Base-by-base conservation (phyloP, 2,797 vertebrate species). In the Gymnoscopelus braueri region DNA sequence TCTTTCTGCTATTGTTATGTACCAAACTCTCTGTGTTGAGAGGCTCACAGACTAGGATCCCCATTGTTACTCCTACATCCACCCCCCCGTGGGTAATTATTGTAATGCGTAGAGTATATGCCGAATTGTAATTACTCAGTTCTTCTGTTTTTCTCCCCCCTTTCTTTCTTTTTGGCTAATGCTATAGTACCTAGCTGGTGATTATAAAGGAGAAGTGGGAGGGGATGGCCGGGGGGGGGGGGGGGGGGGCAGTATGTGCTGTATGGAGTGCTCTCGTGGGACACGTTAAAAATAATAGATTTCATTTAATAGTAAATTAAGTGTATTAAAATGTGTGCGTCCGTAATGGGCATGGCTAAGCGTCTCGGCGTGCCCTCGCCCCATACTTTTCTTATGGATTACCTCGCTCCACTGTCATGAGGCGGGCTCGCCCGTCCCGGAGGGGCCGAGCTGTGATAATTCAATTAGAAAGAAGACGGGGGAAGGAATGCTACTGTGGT, bases 61-160 rank as follows among this genome's bases (percentile, higher is more conserved):
- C 91, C 90, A 93, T 92, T 92, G 91, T 92, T 93, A 86, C 77
- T 79, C 78, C 32, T 6, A 35, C 32, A 35, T 5, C 32, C 32
- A 35, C 32, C 32, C 26, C 26, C 5, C 32, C 5, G 32, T 6
- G 32, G 79, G 90, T 93, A 95, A 96, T 95, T 94, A 93, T 93
- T 89, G 86, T 81, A 70, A 94, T 94, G 91, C 90, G 89, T 82
- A 81, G 85, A 84, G 87, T 90, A 91, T 93, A 91, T 93, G 93
- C 93, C 91, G 91, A 93, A 94, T 85, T 90, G 86, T 91, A 94
- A 95, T 95, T 90, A 91, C 87, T 91, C 5, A 87, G 68, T 79
- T 62, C 66, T 74, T 78, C 55, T 79, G 70, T 72, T 52, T 52
- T 63, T 65, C 1, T 29, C 5, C 5, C 5, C 32, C 32, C 62